Base-by-base conservation (phyloP, 2,888 invertebrate genomes). In the Lycia hirtaria region DNA sequence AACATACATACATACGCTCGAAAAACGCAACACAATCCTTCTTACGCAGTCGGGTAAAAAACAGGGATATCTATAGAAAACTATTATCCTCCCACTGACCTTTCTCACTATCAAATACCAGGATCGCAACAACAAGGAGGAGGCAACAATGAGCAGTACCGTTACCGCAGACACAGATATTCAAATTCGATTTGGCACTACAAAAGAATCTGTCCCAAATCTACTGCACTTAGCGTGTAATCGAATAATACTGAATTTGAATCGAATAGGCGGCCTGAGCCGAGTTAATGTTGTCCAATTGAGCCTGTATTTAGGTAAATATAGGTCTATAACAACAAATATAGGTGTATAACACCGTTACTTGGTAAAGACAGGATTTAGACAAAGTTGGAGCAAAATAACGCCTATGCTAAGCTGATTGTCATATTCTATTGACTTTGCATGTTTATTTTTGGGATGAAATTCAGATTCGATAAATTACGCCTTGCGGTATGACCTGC, bases 161-260 rank as follows among this genome's bases (percentile, higher is more conserved):
- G 65, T 65, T 65, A 65, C 28, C 55, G 40, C 64, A 45, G 51
- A 33, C 55, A 43, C 40, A 44, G 62, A 60, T 57, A 62, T 65
- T 65, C 52, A 60, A 65, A 65, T 60, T 58, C 38, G 35, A 60
- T 60, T 60, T 60, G 56, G 19, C 44, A 51, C 48, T 30, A 60
- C 60, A 60, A 60, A 52, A 58, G 47, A 52, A 52, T 56, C 56
- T 52, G 57, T 44, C 52, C 57, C 52, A 58, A 58, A 58, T 58
- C 57, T 52, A 48, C 15, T 43, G 47, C 51, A 52, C 32, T 33
- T 20, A 35, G 57, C 57, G 57, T 58, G 44, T 52, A 52, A 52
- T 58, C 56, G 56, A 56, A 56, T 41, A 20, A 56, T 35, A 24
- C 28, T 47, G 35, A 48, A 51, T 52, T 53, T 37, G 57, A 58